Conservation (phyloP, 2,888 invertebrate genomes). For the Leucophenga maculata region DNA sequence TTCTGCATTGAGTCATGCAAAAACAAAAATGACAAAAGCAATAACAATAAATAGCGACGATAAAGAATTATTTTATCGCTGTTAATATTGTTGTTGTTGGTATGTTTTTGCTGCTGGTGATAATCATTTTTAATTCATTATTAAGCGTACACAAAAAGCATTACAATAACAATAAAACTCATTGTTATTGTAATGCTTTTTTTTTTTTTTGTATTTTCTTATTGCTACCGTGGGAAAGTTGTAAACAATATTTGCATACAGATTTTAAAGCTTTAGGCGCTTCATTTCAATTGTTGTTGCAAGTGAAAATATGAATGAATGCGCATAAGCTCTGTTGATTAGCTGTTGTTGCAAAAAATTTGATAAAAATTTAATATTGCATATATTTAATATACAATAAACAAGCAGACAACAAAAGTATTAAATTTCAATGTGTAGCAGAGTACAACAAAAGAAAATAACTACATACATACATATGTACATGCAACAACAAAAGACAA, state of each 20-base stretch:
- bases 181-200: no score
- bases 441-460: not conserved
- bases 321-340: no score
- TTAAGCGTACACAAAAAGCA: constrained; percentile 48
- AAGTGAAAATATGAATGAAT: constrained; percentile 50
- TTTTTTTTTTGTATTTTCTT: constrained; percentile 1
- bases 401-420: not conserved
- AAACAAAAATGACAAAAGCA: no score
- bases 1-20: constrained; percentile 51
- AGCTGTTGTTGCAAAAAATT: no score
- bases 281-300: constrained; percentile 21
- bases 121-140: constrained; percentile 60
- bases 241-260: no score
- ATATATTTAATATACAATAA: no score
- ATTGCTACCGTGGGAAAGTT: constrained; percentile 18
- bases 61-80: not conserved
- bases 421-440: not conserved
- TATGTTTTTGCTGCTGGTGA: constrained; percentile 46
- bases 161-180: no score
- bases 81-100: constrained; percentile 40
- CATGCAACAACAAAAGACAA: constrained; percentile 8
- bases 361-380: no score
- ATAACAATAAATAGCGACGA: no score
- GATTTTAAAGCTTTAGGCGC: no score
- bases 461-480: not conserved